Evolutionary conservation across 2,888 invertebrate species (phyloP).

Genomic region (Nipponacmea schrenckii): DNA sequence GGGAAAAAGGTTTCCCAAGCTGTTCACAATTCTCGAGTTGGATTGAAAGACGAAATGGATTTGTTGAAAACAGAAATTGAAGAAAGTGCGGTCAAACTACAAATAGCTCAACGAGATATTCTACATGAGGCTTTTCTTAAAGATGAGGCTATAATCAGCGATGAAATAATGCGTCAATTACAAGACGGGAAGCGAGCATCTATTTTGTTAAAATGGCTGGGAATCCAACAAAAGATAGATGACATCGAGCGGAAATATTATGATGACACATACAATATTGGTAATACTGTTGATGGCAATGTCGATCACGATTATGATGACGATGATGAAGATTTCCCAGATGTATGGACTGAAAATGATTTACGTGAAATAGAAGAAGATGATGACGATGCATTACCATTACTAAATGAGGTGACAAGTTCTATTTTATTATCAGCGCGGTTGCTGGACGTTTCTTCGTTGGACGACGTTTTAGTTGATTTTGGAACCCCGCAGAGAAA

Average conservation of each 20-base stretch:
- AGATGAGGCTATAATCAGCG: constrained; percentile 2
- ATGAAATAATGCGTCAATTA: not conserved
- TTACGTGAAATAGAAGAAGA: not conserved
- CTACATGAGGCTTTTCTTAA: constrained; percentile 46
- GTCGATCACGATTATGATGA: not conserved
- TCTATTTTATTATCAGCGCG: too few relatives aligned
- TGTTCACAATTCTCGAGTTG: constrained; percentile 25
- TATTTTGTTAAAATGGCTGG: not conserved
- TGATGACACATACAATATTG: too few relatives aligned
- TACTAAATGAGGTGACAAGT: too few relatives aligned
- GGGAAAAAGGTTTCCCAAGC: constrained; percentile 22
- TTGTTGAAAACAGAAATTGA: constrained; percentile 37
- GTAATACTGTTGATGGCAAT: not conserved
- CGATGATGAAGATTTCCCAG: not conserved
- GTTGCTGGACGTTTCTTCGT: too few relatives aligned
- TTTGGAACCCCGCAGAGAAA: too few relatives aligned
- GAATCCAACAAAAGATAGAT: not conserved
- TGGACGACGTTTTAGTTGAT: too few relatives aligned
- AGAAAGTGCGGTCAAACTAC: constrained; percentile 36
- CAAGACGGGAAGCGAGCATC: not conserved
- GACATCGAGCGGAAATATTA: too few relatives aligned
- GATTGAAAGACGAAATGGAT: constrained; percentile 38
- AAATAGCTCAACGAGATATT: constrained; percentile 43
- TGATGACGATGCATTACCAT: not conserved
- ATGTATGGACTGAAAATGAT: not conserved